Percentiles rank a stretch among this genome's conserved stretches.
phyloP scores from a whole-genome alignment of 2,797 vertebrate species.

The Hydrophis major region DNA sequence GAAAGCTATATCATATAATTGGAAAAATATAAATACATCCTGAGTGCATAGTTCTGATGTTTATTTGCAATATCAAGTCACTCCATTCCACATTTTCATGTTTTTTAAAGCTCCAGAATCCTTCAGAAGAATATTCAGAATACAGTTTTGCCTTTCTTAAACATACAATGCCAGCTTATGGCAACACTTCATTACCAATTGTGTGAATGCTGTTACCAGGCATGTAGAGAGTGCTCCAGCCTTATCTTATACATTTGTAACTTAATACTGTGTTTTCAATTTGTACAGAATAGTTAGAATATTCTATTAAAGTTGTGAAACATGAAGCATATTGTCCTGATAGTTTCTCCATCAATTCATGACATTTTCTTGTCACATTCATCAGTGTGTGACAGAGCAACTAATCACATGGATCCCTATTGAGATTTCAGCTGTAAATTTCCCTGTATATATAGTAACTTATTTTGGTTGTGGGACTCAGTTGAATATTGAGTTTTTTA shows the following conservation, averaged over 20 bases:
- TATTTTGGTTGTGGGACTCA: background rate
- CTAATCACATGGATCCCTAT: background rate
- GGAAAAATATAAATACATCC: slow-evolving; percentile 19
- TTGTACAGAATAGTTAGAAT: slow-evolving; percentile 97
- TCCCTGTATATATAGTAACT: background rate
- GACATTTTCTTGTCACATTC: background rate
- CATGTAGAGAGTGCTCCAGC: slow-evolving; percentile 82
- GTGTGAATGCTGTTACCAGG: slow-evolving; percentile 70
- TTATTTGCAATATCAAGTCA: slow-evolving; percentile 51
- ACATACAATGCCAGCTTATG: slow-evolving; percentile 58
- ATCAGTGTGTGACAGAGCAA: background rate
- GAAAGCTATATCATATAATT: slow-evolving; percentile 5
- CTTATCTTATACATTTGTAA: slow-evolving; percentile 93
- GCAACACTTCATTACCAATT: slow-evolving; percentile 63
- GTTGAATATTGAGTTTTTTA: background rate
- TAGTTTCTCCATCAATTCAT: background rate
- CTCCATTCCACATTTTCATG: slow-evolving; percentile 34
- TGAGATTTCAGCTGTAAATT: background rate
- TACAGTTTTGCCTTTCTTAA: slow-evolving; percentile 49
- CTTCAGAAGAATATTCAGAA: slow-evolving; percentile 47
- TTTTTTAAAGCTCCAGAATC: slow-evolving; percentile 61
- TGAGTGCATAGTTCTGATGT: slow-evolving; percentile 50
- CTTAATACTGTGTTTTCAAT: slow-evolving; percentile 89
- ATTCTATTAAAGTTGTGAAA: slow-evolving; percentile 98
- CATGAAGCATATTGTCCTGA: slow-evolving; percentile 64